These are phyloP conservation scores for Rhagium mordax DNA, from an alignment of 2,888 invertebrate genomes.

Conservation along the genomic window DNA sequence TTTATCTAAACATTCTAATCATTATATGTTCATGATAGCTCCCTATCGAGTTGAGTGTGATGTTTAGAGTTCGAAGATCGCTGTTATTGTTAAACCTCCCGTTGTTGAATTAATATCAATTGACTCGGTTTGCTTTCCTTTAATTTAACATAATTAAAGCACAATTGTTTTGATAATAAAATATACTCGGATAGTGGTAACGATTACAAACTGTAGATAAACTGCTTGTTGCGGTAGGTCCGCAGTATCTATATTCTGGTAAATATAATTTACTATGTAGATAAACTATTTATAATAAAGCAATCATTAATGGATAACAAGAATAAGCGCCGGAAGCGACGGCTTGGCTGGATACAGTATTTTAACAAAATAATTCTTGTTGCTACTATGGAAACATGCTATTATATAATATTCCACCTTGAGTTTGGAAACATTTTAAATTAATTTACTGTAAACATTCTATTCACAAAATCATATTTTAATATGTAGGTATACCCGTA, in stretches of 20 bases:
- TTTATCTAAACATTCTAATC: too few species aligned
- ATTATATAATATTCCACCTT: too few species aligned
- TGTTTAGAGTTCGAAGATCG: background rate
- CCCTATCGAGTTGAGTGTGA: background rate
- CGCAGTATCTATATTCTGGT: background rate
- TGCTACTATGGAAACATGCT: too few species aligned
- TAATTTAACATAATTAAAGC: background rate
- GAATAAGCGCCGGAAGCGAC: background rate
- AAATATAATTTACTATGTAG: background rate
- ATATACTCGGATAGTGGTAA: background rate
- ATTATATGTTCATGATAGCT: too few species aligned
- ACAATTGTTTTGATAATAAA: background rate
- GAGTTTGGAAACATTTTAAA: too few species aligned
- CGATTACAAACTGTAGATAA: background rate
- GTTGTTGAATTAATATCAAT: slow-evolving; percentile 6
- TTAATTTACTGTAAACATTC: background rate
- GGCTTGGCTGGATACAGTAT: background rate
- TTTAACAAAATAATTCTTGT: background rate
- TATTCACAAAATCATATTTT: background rate
- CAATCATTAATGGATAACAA: background rate
- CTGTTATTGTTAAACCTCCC: background rate
- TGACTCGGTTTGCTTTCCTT: background rate
- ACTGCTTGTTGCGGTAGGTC: background rate
- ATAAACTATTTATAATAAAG: background rate
- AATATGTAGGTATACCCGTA: background rate